Percentiles rank a stretch among this genome's conserved stretches.
These are phyloP conservation scores for Hydrotaea cyrtoneurina DNA, from an alignment of 2,888 invertebrate genomes.

Conservation along the genomic window DNA sequence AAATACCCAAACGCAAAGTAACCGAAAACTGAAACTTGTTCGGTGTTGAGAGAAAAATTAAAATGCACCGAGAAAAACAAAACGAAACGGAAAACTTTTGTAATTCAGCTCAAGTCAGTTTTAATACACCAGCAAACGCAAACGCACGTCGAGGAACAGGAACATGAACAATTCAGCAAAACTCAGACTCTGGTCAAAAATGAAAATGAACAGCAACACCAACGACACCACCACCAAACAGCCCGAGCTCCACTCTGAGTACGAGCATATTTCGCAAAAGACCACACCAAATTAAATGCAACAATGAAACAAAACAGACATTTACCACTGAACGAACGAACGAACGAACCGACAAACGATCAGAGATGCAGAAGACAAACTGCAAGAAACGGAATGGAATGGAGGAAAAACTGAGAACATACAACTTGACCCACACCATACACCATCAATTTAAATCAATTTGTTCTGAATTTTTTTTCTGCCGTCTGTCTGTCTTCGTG, in stretches of 20 bases:
- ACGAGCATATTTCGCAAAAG: neutral
- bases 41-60: slow-evolving; percentile 24
- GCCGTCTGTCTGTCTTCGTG: neutral
- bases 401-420: neutral
- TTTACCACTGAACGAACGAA: slow-evolving; percentile 11
- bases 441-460: slow-evolving; percentile 62
- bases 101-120: slow-evolving; percentile 37
- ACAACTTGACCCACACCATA: slow-evolving; percentile 35
- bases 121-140: neutral
- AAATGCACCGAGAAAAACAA: slow-evolving; percentile 13
- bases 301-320: slow-evolving; percentile 32
- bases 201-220: slow-evolving; percentile 2
- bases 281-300: slow-evolving; percentile 29
- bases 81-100: slow-evolving; percentile 15
- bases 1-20: neutral
- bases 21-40: neutral
- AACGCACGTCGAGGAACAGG: neutral
- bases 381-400: neutral
- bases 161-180: slow-evolving; percentile 31
- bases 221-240: neutral
- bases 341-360: neutral
- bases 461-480: slow-evolving; percentile 53
- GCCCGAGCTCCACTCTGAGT: neutral
- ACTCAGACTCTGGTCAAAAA: slow-evolving; percentile 7
- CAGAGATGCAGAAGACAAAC: neutral